Base-by-base conservation (phyloP, 2,797 vertebrate genomes). In the Macrochelys suwanniensis region DNA sequence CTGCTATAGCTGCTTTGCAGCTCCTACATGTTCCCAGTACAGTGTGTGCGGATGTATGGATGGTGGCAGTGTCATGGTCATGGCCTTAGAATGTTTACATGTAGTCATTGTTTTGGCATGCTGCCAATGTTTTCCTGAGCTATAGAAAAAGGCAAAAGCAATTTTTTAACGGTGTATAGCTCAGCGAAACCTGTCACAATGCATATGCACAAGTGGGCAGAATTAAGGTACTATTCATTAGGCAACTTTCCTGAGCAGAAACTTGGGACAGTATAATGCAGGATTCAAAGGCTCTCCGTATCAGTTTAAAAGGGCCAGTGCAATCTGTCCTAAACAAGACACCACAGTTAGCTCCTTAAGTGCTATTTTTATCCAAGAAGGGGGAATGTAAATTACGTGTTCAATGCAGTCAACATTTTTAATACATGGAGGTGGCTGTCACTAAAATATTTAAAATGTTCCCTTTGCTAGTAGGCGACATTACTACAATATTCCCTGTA, bases 201-300 rank as follows among this genome's bases (percentile, higher is more conserved):
- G 42, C n/a, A 23, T 37, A 21, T 11, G 17, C 37, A 42, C n/a
- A 42, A 42, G 19, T 23, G 5, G 19, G 68, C 68, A 42, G 82
- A 80, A 80, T 92, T 94, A 95, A 94, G 7, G 4, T 53, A 45
- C 42, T 87, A 10, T 28, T 95, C 15, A 87, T 93, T 53, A 57
- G 59, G 47, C 8, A 19, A 2, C 83, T 91, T 92, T 45, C 31
- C 53, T 47, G 17, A 74, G 76, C 92, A 76, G 80, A 82, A 92
- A 76, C 94, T 56, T 91, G 94, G 90, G 95, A 92, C 51, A 79
- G 16, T 96, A 96, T 94, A 96, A 91, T 17, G 59, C 54, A 37
- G 65, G 33, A 82, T 84, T 84, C 88, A 93, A 59, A 84, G 65
- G 37, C 51, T 97, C 84, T 86, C 95, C 61, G 0, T 87, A 49